Evolutionary conservation across 2,113 vertebrate species (phyloP).

Genomic region (Rallus limicola): DNA sequence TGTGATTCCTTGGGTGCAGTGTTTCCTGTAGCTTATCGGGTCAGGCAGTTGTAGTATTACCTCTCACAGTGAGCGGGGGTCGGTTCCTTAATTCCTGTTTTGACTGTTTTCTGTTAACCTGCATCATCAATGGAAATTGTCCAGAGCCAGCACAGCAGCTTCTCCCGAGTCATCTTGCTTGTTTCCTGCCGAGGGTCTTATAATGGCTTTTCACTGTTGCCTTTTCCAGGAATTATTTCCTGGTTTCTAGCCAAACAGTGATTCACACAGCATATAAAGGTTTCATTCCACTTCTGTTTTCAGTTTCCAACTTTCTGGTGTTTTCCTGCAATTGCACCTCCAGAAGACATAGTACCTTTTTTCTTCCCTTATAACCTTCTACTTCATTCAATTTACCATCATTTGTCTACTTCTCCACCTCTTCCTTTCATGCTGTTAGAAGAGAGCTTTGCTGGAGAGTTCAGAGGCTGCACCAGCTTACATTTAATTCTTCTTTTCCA

Average conservation of each 20-base stretch:
- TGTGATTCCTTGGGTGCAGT: not conserved
- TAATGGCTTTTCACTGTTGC: conserved; percentile 28
- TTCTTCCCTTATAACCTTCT: not conserved
- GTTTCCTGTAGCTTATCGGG: not conserved
- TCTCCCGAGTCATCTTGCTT: conserved; percentile 25
- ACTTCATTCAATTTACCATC: not conserved
- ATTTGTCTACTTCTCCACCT: conserved; percentile 7
- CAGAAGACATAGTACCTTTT: not conserved
- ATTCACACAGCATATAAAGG: conserved; percentile 49
- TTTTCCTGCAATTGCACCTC: conserved; percentile 43
- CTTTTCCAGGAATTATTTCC: conserved; percentile 60
- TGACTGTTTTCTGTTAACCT: not conserved
- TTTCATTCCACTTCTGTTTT: conserved; percentile 57
- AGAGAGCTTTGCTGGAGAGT: not conserved
- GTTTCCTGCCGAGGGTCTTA: conserved; percentile 46
- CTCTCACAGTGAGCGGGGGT: not conserved
- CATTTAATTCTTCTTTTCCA: not conserved
- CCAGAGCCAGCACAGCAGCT: not conserved
- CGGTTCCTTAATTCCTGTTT: not conserved
- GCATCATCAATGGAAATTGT: not conserved
- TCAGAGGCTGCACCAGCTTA: not conserved
- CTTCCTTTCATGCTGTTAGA: not conserved
- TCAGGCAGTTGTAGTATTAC: not conserved
- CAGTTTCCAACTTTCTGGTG: conserved; percentile 49
- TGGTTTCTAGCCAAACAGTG: conserved; percentile 48